Conservation (phyloP, 2,888 invertebrate genomes). For the Amaurobius ferox region DNA sequence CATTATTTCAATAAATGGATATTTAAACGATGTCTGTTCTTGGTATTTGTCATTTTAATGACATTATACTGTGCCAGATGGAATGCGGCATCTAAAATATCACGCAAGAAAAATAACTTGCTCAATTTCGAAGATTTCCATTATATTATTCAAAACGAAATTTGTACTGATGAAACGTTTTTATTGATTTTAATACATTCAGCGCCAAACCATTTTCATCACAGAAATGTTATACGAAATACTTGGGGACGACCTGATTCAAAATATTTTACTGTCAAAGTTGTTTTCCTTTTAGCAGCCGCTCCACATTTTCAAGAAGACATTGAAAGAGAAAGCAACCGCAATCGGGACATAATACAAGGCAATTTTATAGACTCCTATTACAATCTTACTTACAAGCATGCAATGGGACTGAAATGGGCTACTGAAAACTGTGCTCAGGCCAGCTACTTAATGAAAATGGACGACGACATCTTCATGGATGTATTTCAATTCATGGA, state of each 20-base stretch:
- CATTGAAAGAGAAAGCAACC: conserved; percentile 80
- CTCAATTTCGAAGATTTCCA: neutral
- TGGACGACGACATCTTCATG: conserved; percentile 87
- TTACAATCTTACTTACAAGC: conserved; percentile 89
- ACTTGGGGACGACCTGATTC: conserved; percentile 83
- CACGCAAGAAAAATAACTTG: neutral
- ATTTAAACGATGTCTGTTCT: neutral
- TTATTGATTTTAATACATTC: conserved; percentile 84
- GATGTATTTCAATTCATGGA: conserved; percentile 78
- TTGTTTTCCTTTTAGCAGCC: conserved; percentile 84
- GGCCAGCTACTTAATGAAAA: conserved; percentile 85
- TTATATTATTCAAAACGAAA: conserved; percentile 20
- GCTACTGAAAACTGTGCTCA: conserved; percentile 83
- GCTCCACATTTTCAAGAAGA: conserved; percentile 78
- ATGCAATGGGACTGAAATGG: conserved; percentile 89
- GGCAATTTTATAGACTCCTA: conserved; percentile 88
- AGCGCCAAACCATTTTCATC: conserved; percentile 82
- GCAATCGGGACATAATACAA: conserved; percentile 84
- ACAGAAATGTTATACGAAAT: conserved; percentile 83
- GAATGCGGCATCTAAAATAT: neutral
- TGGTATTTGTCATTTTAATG: neutral
- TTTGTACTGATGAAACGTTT: conserved; percentile 30
- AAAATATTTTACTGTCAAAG: conserved; percentile 78
- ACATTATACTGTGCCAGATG: neutral
- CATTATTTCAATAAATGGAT: neutral